Conservation (phyloP, 2,797 vertebrate species). For the Phoxinus dragarum region DNA sequence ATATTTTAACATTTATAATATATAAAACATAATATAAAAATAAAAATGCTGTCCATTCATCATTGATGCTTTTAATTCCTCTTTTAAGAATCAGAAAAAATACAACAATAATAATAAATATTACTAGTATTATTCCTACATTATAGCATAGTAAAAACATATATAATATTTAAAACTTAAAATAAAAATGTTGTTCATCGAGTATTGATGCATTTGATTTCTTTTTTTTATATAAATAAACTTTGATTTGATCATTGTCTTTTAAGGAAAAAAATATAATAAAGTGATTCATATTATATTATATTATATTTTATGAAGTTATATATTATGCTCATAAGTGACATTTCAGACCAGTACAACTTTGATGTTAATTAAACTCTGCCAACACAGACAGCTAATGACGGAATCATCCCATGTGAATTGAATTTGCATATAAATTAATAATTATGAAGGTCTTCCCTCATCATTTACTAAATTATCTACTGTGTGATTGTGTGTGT, state of each 20-base stretch:
- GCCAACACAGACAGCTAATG: neutral
- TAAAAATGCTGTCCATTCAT: neutral
- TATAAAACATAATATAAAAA: neutral
- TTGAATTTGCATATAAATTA: conserved; percentile 14
- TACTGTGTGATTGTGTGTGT: neutral
- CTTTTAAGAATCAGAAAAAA: neutral
- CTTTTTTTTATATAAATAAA: too few relatives aligned
- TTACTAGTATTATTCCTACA: neutral
- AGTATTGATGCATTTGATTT: neutral
- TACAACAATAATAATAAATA: neutral
- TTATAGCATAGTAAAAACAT: neutral
- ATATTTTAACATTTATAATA: neutral
- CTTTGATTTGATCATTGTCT: too few relatives aligned
- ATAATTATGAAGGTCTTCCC: conserved; percentile 22
- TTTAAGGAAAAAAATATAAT: neutral
- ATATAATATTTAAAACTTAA: neutral
- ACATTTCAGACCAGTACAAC: neutral
- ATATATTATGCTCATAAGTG: neutral
- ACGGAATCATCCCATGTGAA: neutral
- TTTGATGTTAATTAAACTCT: conserved; percentile 21
- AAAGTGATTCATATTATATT: neutral
- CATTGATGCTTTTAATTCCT: neutral
- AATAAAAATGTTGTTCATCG: neutral
- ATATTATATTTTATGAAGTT: too few relatives aligned
- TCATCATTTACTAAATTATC: neutral